These are phyloP conservation scores for Cyrtorhinus lividipennis DNA, from an alignment of 1,140 invertebrate genomes.

Conservation along the genomic window DNA sequence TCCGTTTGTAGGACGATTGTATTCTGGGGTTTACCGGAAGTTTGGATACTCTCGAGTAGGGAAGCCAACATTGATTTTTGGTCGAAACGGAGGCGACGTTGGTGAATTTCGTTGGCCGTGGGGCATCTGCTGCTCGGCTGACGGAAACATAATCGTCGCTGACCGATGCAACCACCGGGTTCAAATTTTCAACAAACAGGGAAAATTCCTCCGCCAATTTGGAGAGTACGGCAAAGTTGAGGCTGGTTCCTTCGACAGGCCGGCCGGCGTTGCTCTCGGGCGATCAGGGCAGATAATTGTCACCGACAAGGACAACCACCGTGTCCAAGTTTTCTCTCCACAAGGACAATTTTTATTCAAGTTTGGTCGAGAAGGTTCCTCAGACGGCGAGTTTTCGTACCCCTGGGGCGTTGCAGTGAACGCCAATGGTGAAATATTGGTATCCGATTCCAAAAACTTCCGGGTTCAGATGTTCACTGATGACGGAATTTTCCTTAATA, in stretches of 20 bases:
- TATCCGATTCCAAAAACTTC: conserved; percentile 87
- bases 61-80: conserved; percentile 30
- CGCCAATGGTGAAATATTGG: conserved; percentile 64
- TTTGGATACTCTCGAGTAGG: conserved; percentile 20
- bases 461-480: conserved; percentile 71
- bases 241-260: conserved; percentile 74
- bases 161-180: conserved; percentile 86
- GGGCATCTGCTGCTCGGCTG: conserved; percentile 71
- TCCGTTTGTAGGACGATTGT: too few species aligned
- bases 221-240: conserved; percentile 60
- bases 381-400: conserved; percentile 81
- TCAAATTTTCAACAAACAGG: conserved; percentile 64
- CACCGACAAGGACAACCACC: conserved; percentile 90
- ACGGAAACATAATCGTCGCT: conserved; percentile 69
- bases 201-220: conserved; percentile 60
- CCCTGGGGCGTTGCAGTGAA: conserved; percentile 91
- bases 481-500: conserved; percentile 65
- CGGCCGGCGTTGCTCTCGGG: conserved; percentile 72
- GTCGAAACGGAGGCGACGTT: conserved; percentile 36
- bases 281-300: conserved; percentile 65
- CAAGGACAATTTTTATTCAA: conserved; percentile 62
- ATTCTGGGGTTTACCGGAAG: too few species aligned
- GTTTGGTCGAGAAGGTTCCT: conserved; percentile 75
- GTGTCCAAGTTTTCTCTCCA: conserved; percentile 71
- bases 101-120: conserved; percentile 55